A percentile compares a stretch with the other conserved stretches of the same genome.
Conservation (phyloP, 2,113 vertebrate species). For the Stegostoma tigrinum region DNA sequence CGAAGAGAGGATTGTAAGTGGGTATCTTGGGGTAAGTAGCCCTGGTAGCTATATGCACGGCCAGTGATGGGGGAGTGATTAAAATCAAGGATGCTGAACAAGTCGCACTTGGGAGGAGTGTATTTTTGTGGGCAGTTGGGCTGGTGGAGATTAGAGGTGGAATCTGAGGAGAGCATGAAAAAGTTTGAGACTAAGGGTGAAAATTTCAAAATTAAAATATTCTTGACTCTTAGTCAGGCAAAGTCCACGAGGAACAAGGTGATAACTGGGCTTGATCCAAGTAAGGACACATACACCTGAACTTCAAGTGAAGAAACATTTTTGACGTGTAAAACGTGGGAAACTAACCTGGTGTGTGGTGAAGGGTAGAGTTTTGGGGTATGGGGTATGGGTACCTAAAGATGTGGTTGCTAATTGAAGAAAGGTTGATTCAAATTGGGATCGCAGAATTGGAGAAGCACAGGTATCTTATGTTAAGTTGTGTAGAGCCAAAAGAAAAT, state of each 20-base stretch:
- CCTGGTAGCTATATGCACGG: background rate
- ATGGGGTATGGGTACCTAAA: background rate
- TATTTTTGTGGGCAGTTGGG: background rate
- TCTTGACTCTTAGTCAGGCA: background rate
- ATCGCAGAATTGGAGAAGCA: no score
- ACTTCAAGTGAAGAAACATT: background rate
- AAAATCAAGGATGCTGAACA: background rate
- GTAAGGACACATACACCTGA: no score
- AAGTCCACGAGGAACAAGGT: background rate
- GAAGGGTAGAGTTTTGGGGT: background rate
- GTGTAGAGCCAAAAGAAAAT: no score
- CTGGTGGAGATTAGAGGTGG: no score
- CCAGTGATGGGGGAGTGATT: background rate
- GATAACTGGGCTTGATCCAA: background rate
- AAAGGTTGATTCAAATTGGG: no score
- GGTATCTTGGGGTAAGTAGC: background rate
- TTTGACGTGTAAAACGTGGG: background rate
- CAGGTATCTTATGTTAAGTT: no score
- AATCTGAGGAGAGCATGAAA: background rate
- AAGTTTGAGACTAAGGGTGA: background rate
- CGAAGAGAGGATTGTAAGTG: background rate
- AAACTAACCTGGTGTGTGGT: background rate
- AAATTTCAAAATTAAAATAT: background rate
- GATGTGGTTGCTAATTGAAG: background rate
- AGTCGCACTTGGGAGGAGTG: background rate